Conservation (phyloP, 1,140 invertebrate species). For the Cherax destructor region DNA sequence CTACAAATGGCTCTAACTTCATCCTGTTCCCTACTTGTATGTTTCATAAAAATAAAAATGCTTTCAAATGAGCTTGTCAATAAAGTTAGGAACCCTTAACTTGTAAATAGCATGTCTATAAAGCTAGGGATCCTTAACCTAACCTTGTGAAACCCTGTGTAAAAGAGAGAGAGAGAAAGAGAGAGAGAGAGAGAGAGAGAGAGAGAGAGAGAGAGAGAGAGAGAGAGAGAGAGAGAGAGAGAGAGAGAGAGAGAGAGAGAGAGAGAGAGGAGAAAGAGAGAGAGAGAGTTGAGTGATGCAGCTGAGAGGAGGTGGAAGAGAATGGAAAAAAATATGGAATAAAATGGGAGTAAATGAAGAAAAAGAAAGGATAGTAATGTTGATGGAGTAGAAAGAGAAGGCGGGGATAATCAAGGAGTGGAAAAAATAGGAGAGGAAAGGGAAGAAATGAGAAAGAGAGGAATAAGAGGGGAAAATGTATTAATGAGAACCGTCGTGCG, state of each 20-base stretch:
- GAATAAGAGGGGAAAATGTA: not conserved
- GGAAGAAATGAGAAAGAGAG: not conserved
- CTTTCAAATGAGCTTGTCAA: too few species aligned
- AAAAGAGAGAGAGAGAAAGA: not conserved
- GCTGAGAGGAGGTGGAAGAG: not conserved
- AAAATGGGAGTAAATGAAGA: not conserved
- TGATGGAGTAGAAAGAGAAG: not conserved
- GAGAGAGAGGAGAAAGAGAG: not conserved
- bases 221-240: not conserved
- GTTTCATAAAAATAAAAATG: too few species aligned
- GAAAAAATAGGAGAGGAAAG: too few species aligned
- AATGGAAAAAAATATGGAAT: not conserved
- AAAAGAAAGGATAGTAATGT: not conserved
- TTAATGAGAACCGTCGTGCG: too few species aligned
- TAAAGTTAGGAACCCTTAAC: too few species aligned
- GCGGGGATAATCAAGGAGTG: not conserved
- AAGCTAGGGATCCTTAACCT: too few species aligned
- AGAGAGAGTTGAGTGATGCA: not conserved
- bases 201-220: not conserved
- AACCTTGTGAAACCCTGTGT: too few species aligned
- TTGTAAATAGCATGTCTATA: too few species aligned
- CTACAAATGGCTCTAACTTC: too few species aligned
- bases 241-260: slow-evolving; percentile 13
- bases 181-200: too few species aligned
- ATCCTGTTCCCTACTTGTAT: too few species aligned